A percentile compares a stretch with the other conserved stretches of the same genome.
phyloP scores from a whole-genome alignment of 2,113 vertebrate species.

The Mungos mungo region DNA sequence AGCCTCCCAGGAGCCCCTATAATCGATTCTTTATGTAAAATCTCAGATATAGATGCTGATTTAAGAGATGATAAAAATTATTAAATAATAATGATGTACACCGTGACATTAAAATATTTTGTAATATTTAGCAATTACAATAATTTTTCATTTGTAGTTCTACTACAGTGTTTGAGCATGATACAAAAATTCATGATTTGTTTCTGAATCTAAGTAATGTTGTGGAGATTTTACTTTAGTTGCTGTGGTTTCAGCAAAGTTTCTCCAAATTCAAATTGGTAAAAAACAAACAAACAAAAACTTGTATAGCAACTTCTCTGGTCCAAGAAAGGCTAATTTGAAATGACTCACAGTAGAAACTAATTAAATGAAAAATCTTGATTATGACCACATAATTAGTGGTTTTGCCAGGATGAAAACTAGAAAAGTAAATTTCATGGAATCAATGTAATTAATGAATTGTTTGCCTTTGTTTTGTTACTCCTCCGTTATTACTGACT shows the following conservation, averaged over 20 bases:
- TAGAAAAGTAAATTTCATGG: neutral
- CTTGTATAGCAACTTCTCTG: neutral
- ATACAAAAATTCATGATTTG: neutral
- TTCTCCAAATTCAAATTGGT: conserved; percentile 17
- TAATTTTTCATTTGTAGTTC: neutral
- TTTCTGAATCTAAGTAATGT: neutral
- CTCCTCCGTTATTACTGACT: neutral
- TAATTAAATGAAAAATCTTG: neutral
- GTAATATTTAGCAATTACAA: neutral
- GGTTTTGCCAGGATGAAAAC: neutral
- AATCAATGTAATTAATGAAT: conserved; percentile 16
- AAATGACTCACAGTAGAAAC: neutral
- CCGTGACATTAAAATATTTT: neutral
- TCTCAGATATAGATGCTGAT: neutral
- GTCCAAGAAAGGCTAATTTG: neutral
- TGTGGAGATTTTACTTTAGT: neutral
- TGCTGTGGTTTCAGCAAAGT: neutral
- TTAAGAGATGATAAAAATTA: neutral
- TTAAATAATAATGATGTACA: neutral
- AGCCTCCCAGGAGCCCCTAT: neutral
- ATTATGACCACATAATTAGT: neutral
- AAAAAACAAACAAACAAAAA: neutral
- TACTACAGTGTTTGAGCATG: neutral
- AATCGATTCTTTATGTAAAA: neutral
- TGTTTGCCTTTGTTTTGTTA: neutral